Base-by-base conservation (phyloP, 2,797 vertebrate genomes). In the Scarus forsteni region DNA sequence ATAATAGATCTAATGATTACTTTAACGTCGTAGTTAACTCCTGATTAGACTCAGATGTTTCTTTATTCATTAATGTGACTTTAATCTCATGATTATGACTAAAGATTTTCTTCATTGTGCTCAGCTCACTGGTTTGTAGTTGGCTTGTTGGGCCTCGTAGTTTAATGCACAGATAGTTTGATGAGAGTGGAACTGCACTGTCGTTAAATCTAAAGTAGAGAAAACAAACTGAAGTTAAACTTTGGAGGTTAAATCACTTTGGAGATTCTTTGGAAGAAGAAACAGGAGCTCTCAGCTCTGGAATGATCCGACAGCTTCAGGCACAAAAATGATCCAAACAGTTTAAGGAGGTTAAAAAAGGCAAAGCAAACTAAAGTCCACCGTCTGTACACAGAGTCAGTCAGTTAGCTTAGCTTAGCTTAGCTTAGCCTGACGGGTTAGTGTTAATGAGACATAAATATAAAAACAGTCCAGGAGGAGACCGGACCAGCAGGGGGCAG, bases 341-440 rank as follows among this genome's bases (percentile, higher is more conserved):
- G 55, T 16, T 77, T 27, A 70, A 85, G 60, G 59, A 87, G 66
- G 82, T 78, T 83, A 85, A 81, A 83, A 16, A 54, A 83, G 85
- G 75, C 69, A 73, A 43, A 44, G 54, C 52, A 58, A 60, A 74
- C 90, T 90, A 92, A 93, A 90, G 93, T 90, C 85, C 89, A 69
- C 40, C 51, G 60, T 92, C 88, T 92, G 71, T 87, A 90, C 88
- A 87, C 19, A 48, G 59, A 84, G 78, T 89, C 77, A 89, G 82
- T 85, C 73, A 64, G n/a, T n/a, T n/a, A n/a, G n/a, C n/a, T n/a
- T n/a, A n/a, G n/a, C n/a, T n/a, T n/a, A n/a, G n/a, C n/a, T n/a
- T n/a, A n/a, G n/a, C n/a, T n/a, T n/a, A 66, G 71, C 75, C 59
- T 73, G 61, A 88, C 88, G 87, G 89, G 91, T 84, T 95, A 95